These are phyloP conservation scores for Intellagama lesueurii DNA, from an alignment of 2,797 vertebrate species.

Conservation along the genomic window DNA sequence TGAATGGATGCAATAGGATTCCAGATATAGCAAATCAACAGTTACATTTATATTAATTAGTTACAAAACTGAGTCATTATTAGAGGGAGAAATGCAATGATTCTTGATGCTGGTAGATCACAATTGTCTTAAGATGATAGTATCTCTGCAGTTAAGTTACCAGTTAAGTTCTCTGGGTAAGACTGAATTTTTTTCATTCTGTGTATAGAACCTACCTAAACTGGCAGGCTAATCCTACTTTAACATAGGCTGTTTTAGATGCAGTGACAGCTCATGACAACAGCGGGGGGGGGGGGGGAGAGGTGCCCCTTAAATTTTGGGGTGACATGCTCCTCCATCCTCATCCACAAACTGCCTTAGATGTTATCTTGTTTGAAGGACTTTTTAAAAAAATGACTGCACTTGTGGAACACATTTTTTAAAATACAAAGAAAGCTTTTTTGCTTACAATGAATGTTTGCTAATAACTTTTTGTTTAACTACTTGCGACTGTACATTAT, in stretches of 20 bases:
- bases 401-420: background rate
- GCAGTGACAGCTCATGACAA: too few relatives aligned
- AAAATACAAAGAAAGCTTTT: background rate
- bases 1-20: background rate
- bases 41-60: background rate
- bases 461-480: background rate
- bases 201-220: too few relatives aligned
- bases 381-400: background rate
- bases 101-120: background rate
- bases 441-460: constrained; percentile 42
- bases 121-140: background rate
- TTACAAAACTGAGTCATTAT: background rate
- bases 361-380: background rate
- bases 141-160: background rate
- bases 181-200: too few relatives aligned
- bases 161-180: background rate
- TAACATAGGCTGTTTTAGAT: background rate
- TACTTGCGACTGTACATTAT: constrained; percentile 22
- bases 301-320: too few relatives aligned
- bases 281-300: too few relatives aligned
- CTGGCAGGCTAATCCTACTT: too few relatives aligned
- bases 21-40: background rate
- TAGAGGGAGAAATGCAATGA: background rate
- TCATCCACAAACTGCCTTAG: background rate
- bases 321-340: too few relatives aligned